phyloP scores from a whole-genome alignment of 2,797 vertebrate genomes.

The Decapterus maruadsi region DNA sequence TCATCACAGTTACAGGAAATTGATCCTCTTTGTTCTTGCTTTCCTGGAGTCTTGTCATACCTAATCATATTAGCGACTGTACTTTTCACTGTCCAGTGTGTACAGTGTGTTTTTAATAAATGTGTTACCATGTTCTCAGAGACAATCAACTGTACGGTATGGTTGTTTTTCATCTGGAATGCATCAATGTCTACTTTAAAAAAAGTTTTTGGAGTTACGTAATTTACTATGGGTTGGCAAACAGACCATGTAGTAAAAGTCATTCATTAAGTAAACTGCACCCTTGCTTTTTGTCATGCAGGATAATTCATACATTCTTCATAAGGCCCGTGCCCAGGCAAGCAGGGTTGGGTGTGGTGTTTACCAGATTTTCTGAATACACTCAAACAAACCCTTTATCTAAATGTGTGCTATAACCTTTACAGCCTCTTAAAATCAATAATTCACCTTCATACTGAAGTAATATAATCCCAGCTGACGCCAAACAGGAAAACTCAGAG shows the following conservation, averaged over 20 bases:
- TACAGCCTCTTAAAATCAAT: constrained; percentile 19
- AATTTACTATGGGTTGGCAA: constrained; percentile 24
- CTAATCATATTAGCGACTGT: neutral
- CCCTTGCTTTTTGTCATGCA: constrained; percentile 40
- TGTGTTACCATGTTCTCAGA: neutral
- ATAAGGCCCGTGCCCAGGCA: constrained; percentile 46
- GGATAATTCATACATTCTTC: constrained; percentile 29
- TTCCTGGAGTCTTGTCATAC: constrained; percentile 34
- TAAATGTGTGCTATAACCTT: constrained; percentile 16
- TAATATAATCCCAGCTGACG: neutral
- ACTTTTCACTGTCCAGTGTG: neutral
- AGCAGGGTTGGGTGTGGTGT: constrained; percentile 59
- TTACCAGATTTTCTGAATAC: constrained; percentile 54
- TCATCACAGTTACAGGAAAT: constrained; percentile 67
- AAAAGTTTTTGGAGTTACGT: neutral
- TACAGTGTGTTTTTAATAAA: neutral
- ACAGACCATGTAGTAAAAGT: constrained; percentile 30
- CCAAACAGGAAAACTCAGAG: neutral
- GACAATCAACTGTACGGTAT: no score
- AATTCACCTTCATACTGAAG: neutral
- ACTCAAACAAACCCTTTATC: constrained; percentile 64
- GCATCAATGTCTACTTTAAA: neutral
- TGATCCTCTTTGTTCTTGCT: constrained; percentile 48
- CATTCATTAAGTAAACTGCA: constrained; percentile 28
- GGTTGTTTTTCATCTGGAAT: neutral